Base-by-base conservation (phyloP, 64 coral and sea anemone genomes). In the Acropora tenuis region DNA sequence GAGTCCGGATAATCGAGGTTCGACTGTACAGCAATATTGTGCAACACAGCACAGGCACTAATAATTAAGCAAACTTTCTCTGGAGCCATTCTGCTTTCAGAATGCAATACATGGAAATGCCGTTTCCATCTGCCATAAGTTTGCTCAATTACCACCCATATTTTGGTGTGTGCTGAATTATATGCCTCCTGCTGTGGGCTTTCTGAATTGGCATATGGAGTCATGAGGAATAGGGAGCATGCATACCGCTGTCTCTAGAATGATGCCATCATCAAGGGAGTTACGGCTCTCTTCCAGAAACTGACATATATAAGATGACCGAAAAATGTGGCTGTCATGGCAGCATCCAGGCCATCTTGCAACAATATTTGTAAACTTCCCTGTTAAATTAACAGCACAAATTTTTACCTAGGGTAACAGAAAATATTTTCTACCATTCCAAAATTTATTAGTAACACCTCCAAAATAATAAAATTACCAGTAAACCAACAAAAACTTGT, bases 241-340 rank as follows among this genome's bases (percentile, higher is more conserved):
- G 30, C 75, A 90, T 83, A 90, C 1, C 89, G 72, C 78, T 90
- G 68, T 82, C 89, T 43, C 89, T 66, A 90, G 69, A 19, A 90
- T 8, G 10, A 82, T 8, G 6, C 89, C 89, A 73, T 90, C 78
- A 30, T 90, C 78, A 30, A 90, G 44, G n/a, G 77, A 82, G 43
- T 59, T 45, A 65, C 74, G 78, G 61, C 71, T 69, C 11, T 83
- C 48, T 91, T 81, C 52, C 44, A 90, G 43, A 69, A 68, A 47
- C 41, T 73, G 44, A 16, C 42, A 72, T 61, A 90, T 90, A 44
- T 69, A 48, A 12, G 77, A 81, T 11, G 76, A 47, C 13, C 88
- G 58, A 18, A 90, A 90, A 3, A 90, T 49, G 47, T 80, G 66
- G 43, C 76, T 82, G 66, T 90, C 88, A 73, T 90, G 88, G 12